Base-by-base conservation (phyloP, 2,888 invertebrate species). In the Deroplatys truncata region DNA sequence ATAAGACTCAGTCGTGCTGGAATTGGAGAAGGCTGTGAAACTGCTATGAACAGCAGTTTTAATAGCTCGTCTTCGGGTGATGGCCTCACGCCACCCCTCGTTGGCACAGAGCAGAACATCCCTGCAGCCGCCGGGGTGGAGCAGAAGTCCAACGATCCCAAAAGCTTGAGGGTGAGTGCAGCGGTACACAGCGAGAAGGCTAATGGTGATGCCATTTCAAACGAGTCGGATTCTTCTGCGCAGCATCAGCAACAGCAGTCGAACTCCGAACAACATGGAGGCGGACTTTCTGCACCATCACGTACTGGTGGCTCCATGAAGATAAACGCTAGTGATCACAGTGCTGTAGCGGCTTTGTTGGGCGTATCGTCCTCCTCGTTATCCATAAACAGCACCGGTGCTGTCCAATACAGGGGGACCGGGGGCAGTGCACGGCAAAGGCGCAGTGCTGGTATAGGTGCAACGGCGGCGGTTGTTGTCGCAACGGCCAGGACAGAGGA, bases 331-430 rank as follows among this genome's bases (percentile, higher is more conserved):
- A 82, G 93, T 84, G 94, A 94, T 89, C 93, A 93, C 25, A 94
- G 94, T 91, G 94, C 94, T 9, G 94, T 95, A 5, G 94, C 95
- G 0, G 94, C 94, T 0, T 92, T 95, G 25, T 92, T 95, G 2
- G 95, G 95, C 2, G 94, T 95, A 1, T 94, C 95, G 0, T 94
- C 94, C 1, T 94, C 93, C 84, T 95, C 89, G 20, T 82, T 88
- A 16, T 88, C 89, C 28, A 82, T 88, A 49, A 84, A 84, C 56
- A 82, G 88, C 8, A 82, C 35, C 85, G 84, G 31, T 28, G n/a
- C 35, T 25, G 28, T 82, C 10, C 86, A 86, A 49, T 83, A 86
- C 10, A n/a, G 56, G 2, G 56, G 84, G 56, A 84, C 25, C n/a
- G 56, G 88, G 29, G 82, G 31, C 28, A 28, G 28, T 16, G 15